phyloP scores from a whole-genome alignment of 2,888 invertebrate genomes.

The Thereva unica region DNA sequence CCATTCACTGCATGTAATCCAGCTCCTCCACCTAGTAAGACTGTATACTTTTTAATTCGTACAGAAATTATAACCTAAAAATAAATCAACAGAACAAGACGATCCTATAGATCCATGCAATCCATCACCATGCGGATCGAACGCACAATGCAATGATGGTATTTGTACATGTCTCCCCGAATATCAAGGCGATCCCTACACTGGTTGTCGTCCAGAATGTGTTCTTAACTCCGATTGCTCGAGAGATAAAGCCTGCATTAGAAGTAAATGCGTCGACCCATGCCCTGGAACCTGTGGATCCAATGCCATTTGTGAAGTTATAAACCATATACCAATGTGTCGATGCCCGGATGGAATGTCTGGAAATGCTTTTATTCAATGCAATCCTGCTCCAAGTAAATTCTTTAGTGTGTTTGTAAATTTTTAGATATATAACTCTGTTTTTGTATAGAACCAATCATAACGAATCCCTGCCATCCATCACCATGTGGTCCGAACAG shows the following conservation, averaged over 20 bases:
- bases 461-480: conserved; percentile 67
- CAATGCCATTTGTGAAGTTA: conserved; percentile 78
- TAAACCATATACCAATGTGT: conserved; percentile 78
- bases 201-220: conserved; percentile 78
- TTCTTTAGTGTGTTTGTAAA: not conserved
- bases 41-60: not conserved
- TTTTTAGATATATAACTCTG: not conserved
- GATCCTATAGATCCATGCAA: conserved; percentile 63
- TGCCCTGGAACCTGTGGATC: conserved; percentile 74
- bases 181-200: conserved; percentile 74
- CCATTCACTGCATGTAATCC: conserved; percentile 60
- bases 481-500: conserved; percentile 75
- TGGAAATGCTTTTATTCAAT: conserved; percentile 78
- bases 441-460: conserved; percentile 58
- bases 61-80: not conserved
- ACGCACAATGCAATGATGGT: conserved; percentile 70
- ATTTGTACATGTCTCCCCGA: conserved; percentile 72
- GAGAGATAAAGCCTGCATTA: conserved; percentile 69
- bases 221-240: conserved; percentile 74
- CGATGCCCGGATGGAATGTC: conserved; percentile 74
- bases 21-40: conserved; percentile 47
- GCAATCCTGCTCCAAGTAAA: conserved; percentile 57
- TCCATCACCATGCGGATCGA: conserved; percentile 77
- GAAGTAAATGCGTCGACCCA: conserved; percentile 75
- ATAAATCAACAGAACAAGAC: conserved; percentile 6